phyloP scores from a whole-genome alignment of 2,113 vertebrate genomes.

The Pelusios castaneus region DNA sequence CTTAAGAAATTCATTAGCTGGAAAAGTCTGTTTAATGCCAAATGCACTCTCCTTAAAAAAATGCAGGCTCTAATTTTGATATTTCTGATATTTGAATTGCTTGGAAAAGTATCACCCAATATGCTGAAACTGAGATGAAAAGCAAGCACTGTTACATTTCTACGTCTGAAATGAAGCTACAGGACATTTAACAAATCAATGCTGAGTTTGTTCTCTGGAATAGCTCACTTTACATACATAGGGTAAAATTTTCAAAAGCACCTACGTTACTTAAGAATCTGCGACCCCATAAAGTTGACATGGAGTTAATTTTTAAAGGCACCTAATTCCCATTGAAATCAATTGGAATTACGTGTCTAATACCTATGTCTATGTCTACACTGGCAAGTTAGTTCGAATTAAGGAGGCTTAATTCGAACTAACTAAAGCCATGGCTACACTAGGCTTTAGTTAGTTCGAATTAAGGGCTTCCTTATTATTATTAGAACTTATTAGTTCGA shows the following conservation, averaged over 20 bases:
- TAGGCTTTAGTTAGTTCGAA: no score
- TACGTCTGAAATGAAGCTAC: constrained; percentile 51
- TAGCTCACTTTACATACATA: not conserved
- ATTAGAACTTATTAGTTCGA: no score
- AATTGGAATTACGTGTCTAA: not conserved
- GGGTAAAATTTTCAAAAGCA: not conserved
- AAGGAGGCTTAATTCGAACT: no score
- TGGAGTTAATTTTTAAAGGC: not conserved
- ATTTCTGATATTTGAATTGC: constrained; percentile 65
- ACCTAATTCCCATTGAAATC: not conserved
- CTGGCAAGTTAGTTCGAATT: no score
- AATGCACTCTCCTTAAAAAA: constrained; percentile 77
- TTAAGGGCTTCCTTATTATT: no score
- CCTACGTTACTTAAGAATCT: accelerated
- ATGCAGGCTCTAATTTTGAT: constrained; percentile 63
- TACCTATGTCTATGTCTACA: no score
- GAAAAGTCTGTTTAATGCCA: constrained; percentile 76
- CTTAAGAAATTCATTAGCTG: constrained; percentile 81
- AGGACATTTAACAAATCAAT: constrained; percentile 10
- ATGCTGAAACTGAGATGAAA: constrained; percentile 57
- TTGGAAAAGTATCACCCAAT: constrained; percentile 52
- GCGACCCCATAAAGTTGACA: not conserved
- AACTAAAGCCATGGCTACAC: no score
- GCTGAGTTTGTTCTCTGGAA: constrained; percentile 40
- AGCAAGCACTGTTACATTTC: constrained; percentile 55